Base-by-base conservation (phyloP, 2,113 vertebrate species). In the Pithys albifrons region DNA sequence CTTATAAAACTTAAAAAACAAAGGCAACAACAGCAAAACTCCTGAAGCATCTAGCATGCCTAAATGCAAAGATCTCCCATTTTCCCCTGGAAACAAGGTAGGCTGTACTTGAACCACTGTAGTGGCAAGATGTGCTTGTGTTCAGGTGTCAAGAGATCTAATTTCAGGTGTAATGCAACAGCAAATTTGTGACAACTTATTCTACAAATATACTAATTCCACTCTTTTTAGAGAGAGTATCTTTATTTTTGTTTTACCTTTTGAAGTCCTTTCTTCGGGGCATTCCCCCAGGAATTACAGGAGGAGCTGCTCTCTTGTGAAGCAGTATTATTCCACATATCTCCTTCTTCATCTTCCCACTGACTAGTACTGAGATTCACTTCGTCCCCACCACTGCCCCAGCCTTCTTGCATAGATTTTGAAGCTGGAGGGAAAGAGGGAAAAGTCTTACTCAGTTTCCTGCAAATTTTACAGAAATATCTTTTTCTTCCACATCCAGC, bases 331-430 rank as follows among this genome's bases (percentile, higher is more conserved):
- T 98, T 99, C 99, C 99, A 99, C 98, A 99, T 96, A 97, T 99
- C 99, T 90, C 99, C 99, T 69, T 99, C 99, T 72, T 99, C 99
- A 76, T 98, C 97, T 90, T 99, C 99, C 99, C 99, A 99, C 92
- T 99, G 99, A 97, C 97, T 91, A 78, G 98, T 91, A 77, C 98
- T 98, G 96, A 99, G 98, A 97, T 97, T 97, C 85, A 99, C 97
- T 70, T 99, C 99, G 62, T 99, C 99, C 96, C 98, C 99, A 97
- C 98, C 98, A 88, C 97, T 98, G 98, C 99, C 99, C 99, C 99
- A 99, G 98, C 98, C 96, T 97, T 99, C 99, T 99, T 99, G 99
- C 99, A 99, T 99, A 97, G 99, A 98, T 99, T 99, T 99, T 95
- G 99, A 98, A 98, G 98, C 99, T 99, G 82, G 33, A 97, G 91